phyloP scores from a whole-genome alignment of 2,888 invertebrate genomes.

The Phengaris alcon region DNA sequence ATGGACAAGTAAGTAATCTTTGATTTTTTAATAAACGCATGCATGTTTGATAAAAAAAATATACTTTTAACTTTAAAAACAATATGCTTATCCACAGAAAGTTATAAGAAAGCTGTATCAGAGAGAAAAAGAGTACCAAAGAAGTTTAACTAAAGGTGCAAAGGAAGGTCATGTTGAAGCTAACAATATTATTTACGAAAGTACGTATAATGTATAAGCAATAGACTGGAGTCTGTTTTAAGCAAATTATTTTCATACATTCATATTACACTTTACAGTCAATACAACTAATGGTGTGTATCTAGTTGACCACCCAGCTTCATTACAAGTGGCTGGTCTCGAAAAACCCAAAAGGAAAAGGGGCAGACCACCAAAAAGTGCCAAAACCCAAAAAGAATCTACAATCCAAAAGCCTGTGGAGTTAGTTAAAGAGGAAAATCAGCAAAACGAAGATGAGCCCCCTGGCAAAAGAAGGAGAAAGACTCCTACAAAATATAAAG shows the following conservation, averaged over 20 bases:
- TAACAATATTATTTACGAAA: constrained; percentile 63
- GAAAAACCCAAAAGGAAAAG: constrained; percentile 83
- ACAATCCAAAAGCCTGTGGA: constrained; percentile 46
- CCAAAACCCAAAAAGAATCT: constrained; percentile 59
- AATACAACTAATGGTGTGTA: constrained; percentile 81
- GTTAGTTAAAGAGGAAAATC: constrained; percentile 41
- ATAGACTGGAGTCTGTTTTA: neutral
- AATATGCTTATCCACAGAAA: constrained; percentile 55
- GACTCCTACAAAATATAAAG: constrained; percentile 81
- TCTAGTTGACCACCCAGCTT: constrained; percentile 81
- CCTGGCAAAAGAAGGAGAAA: constrained; percentile 82
- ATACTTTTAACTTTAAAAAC: neutral
- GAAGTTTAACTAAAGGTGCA: constrained; percentile 45
- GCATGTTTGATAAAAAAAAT: neutral
- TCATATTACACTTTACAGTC: constrained; percentile 58
- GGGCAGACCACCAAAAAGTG: constrained; percentile 83
- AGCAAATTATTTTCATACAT: neutral
- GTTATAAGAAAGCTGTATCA: constrained; percentile 60
- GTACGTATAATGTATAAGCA: constrained; percentile 46
- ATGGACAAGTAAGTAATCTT: constrained; percentile 78
- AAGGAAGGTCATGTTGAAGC: constrained; percentile 51
- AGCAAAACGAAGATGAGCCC: constrained; percentile 62
- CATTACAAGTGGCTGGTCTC: constrained; percentile 81
- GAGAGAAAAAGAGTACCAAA: constrained; percentile 65
- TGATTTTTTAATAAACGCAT: neutral